A percentile compares a stretch with the other conserved stretches of the same genome.
These are phyloP conservation scores for Macroglossus sobrinus DNA, from an alignment of 2,113 vertebrate genomes.

Conservation along the genomic window DNA sequence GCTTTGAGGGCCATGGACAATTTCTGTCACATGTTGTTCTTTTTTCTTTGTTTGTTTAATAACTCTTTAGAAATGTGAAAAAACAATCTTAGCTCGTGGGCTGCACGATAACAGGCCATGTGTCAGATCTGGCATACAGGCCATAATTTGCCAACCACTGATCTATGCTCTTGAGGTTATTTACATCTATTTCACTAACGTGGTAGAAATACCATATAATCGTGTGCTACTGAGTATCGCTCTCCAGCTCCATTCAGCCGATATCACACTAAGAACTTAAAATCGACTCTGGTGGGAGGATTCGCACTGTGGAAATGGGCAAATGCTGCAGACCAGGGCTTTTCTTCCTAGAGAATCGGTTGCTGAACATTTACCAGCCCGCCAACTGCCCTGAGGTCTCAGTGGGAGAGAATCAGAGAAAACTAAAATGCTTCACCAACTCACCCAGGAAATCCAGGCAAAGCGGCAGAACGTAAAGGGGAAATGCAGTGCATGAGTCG, in stretches of 20 bases:
- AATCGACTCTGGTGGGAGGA: neutral
- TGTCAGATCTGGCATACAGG: neutral
- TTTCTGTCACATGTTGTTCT: neutral
- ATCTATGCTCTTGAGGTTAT: neutral
- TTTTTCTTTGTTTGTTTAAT: neutral
- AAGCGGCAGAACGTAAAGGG: neutral
- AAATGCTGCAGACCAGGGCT: neutral
- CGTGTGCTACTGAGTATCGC: neutral
- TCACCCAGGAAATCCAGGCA: neutral
- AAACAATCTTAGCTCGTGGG: neutral
- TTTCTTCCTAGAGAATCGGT: neutral
- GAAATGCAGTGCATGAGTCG: neutral
- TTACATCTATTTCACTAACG: neutral
- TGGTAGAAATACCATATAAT: neutral
- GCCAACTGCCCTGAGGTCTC: neutral
- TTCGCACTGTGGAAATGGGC: neutral
- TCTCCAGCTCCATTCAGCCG: neutral
- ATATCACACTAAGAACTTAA: neutral
- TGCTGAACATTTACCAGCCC: neutral
- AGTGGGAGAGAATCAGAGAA: neutral
- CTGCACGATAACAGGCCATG: neutral
- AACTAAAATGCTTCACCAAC: neutral
- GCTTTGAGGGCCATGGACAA: neutral
- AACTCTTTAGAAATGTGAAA: constrained; percentile 4
- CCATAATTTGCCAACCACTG: neutral